Conservation (phyloP, 2,113 vertebrate genomes). For the Blennius ocellaris region DNA sequence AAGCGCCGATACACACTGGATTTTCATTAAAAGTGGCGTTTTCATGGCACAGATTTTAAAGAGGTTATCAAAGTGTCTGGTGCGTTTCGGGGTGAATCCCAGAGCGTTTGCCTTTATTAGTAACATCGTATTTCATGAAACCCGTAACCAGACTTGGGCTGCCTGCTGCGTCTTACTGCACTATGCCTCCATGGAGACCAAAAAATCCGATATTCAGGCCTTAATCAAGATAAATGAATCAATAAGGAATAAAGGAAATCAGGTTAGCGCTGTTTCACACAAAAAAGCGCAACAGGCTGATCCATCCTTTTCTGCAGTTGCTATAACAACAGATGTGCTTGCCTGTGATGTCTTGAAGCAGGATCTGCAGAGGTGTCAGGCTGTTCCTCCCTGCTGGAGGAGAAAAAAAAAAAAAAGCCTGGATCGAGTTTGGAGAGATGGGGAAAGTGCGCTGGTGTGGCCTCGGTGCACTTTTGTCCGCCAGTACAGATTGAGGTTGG, state of each 20-base stretch:
- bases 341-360: conserved; percentile 31
- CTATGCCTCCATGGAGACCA: conserved; percentile 11
- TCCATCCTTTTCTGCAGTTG: conserved; percentile 71
- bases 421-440: conserved; percentile 46
- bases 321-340: conserved; percentile 75
- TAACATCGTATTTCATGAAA: no score
- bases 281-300: conserved; percentile 72
- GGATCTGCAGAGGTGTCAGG: conserved; percentile 59
- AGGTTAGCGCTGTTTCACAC: conserved; percentile 65
- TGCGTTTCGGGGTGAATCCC: no score
- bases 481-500: conserved; percentile 66
- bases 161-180: neutral
- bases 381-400: no score
- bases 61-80: no score
- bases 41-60: no score
- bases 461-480: conserved; percentile 41
- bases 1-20: no score
- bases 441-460: conserved; percentile 30
- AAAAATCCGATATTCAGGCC: conserved; percentile 31
- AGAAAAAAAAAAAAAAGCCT: conserved; percentile 34
- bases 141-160: neutral
- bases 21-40: no score
- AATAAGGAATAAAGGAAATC: conserved; percentile 73
- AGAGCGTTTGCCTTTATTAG: no score
- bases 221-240: conserved; percentile 65